Base-by-base conservation (phyloP, 2,113 vertebrate species). In the Crotalus helleri region DNA sequence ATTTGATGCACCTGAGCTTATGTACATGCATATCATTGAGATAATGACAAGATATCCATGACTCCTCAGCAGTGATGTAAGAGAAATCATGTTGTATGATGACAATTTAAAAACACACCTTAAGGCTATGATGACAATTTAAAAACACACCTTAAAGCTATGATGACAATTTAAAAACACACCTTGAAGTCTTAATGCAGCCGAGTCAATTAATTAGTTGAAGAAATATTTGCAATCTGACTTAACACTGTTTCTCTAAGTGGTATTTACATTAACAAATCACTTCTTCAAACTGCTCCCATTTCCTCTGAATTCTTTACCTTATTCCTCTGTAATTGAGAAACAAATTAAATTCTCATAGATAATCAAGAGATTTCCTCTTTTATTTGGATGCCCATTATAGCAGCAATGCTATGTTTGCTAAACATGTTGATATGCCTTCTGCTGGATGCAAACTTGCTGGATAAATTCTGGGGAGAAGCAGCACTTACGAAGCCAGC, bases 1-100 rank as follows among this genome's bases (percentile, higher is more conserved):
- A 7, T 46, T 98, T 88, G 97, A 98, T 69, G 97, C 97, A 17
- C 93, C 97, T 90, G 58, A 94, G 1, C 96, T 93, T 5, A 17
- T 98, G 93, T 98, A 97, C 92, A 94, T 85, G 7, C 93, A 96
- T 85, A 97, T 98, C 61, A 93, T 98, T 74, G 90, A 96, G 26
- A 92, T 97, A 59, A 97, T 98, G 96, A 94, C 94, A 81, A 81
- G 3, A 21, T 81, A 81, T 81, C 3, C 3, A 1, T 81, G 33
- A 81, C 19, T 44, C 33, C 17, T 39, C 33, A 81, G 33, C 21
- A 49, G 17, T 12, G 59, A 89, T 55, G 5, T 44, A 8, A 69
- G 1, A 85, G 64, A 51, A 8, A 44, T n/a, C 12, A 49, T 24
- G 24, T 9, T 74, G 33, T 87, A 12, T 19, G 39, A 58, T 59